Evolutionary conservation across 2,113 vertebrate genomes (phyloP).

Genomic region (Pristiophorus japonicus): DNA sequence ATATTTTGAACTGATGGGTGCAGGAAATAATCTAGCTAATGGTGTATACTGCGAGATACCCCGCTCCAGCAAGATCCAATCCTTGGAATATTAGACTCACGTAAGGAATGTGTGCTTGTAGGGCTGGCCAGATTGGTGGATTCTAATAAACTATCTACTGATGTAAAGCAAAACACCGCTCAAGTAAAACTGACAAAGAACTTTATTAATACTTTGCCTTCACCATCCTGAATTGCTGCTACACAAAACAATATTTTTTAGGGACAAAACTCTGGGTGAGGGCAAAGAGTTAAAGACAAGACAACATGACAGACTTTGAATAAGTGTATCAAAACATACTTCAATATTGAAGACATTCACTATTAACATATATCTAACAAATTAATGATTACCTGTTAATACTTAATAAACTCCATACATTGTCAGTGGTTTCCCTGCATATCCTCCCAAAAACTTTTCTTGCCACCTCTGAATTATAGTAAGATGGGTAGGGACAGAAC

Average conservation of each 20-base stretch:
- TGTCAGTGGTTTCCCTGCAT: neutral
- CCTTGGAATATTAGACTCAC: neutral
- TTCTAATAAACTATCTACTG: conserved; percentile 34
- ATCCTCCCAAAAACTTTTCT: neutral
- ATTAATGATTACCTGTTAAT: neutral
- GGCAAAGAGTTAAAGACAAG: neutral
- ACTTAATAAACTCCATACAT: neutral
- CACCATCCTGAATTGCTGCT: conserved; percentile 37
- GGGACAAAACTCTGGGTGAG: neutral
- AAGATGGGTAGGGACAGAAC: neutral
- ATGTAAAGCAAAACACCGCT: neutral
- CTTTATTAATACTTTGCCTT: conserved; percentile 38
- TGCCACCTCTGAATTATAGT: neutral
- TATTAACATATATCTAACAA: conserved; percentile 6
- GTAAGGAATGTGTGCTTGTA: neutral
- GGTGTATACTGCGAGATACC: neutral
- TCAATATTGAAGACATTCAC: neutral
- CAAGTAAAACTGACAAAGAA: conserved; percentile 36
- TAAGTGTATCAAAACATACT: neutral
- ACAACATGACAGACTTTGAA: conserved; percentile 1
- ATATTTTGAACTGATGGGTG: neutral
- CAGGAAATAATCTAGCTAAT: neutral
- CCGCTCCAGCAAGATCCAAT: neutral
- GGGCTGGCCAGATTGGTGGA: neutral
- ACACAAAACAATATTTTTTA: conserved; percentile 25